Evolutionary conservation across 2,888 invertebrate species (phyloP), one percentile per base, ranked within the genome.

Genomic region (Matsumyia berberina): DNA sequence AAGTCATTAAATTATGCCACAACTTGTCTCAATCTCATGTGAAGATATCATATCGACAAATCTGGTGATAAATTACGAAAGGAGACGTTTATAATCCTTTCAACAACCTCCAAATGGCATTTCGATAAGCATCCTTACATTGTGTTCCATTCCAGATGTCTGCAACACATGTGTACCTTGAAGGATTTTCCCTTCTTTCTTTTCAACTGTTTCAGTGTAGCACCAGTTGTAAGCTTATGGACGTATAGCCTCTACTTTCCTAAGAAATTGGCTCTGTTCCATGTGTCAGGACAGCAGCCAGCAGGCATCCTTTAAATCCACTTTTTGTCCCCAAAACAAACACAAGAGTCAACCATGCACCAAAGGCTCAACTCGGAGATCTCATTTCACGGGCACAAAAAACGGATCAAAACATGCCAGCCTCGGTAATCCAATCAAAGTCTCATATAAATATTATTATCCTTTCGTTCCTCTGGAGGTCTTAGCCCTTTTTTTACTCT

Each of bases 71-170:
- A 85, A 85, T 85, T 64, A 60, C 58, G 44, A 53, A 31, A 11
- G 66, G 66, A 31, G 80, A 80, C 70, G 80, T 60, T 76, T 66
- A 64, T 85, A 85, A 85, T 80, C 85, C 76, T 85, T 85, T 85
- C 64, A 76, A 85, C 80, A 85, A 70, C 80, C 70, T 80, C 66
- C 69, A 85, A 85, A 85, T 70, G 74, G 85, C 85, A 80, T 80
- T 85, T 85, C 80, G 69, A 85, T 85, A 64, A 85, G 29, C 19
- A 78, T 64, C 79, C 15, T 19, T 33, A 15, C 24, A 73, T 37
- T 39, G 60, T 74, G 39, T 44, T 51, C 19, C 57, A 31, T 39
- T 31, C 58, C 78, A 83, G 73, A 55, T 83, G 82, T 17, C 17
- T 70, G 19, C 44, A 8, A 31, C 4, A 31, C 1, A 33, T 44